Base-by-base conservation (phyloP, 2,888 invertebrate genomes). In the Leucozona laternaria region DNA sequence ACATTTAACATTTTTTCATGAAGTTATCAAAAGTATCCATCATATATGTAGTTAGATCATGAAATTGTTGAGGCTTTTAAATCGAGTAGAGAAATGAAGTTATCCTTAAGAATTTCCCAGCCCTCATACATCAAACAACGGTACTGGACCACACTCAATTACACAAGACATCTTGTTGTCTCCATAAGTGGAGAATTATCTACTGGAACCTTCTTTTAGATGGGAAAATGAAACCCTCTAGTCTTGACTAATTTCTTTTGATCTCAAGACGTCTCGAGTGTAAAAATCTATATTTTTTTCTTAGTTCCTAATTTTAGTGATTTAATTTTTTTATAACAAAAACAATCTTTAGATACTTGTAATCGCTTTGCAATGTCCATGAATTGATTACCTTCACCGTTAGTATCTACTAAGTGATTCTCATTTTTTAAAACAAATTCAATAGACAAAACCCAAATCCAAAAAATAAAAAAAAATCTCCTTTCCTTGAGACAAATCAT, bases 401-500 rank as follows among this genome's bases (percentile, higher is more conserved):
- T n/a, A n/a, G n/a, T n/a, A n/a, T n/a, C n/a, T n/a, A n/a, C n/a
- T n/a, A n/a, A n/a, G n/a, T n/a, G n/a, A n/a, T n/a, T n/a, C n/a
- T n/a, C n/a, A n/a, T n/a, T n/a, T n/a, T n/a, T n/a, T n/a, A n/a
- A n/a, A n/a, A n/a, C n/a, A n/a, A n/a, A n/a, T 13, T 13, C 13
- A 58, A 60, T 31, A 10, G 15, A 37, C 13, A 1, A 6, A 4
- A 13, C 5, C 0, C 1, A 31, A 2, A 25, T 25, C 13, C 13
- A 37, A 17, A 31, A 57, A 55, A 31, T 3, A 1, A 13, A 34
- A 57, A 13, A 62, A 43, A 53, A 48, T 43, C 62, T 34, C 37
- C 8, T 43, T 37, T 28, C 57, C 57, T 28, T 20, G 43, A 25
- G 20, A 45, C 57, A 25, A 72, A 8, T 64, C 72, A 40, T 22